Conservation (phyloP, 2,113 vertebrate genomes). For the Rhinopithecus roxellana region DNA sequence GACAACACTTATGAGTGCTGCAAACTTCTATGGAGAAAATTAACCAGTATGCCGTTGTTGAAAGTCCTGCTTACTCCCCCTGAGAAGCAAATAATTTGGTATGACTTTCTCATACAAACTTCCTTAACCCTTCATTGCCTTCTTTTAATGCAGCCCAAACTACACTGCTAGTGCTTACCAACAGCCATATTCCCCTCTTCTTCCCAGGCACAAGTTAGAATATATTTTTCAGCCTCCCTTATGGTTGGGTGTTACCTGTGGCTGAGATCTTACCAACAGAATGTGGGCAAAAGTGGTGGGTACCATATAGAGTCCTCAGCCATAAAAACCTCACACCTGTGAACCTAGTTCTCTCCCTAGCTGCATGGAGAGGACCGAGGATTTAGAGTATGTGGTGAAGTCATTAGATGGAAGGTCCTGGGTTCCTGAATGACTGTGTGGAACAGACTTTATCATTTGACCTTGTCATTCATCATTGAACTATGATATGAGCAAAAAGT, state of each 20-base stretch:
- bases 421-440: background rate
- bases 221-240: background rate
- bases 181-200: background rate
- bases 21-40: conserved; percentile 38
- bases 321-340: background rate
- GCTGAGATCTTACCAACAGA: background rate
- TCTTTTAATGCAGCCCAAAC: background rate
- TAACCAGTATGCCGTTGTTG: background rate
- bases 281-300: background rate
- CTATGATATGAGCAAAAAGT: background rate
- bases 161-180: background rate
- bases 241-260: background rate
- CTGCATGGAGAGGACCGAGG: background rate
- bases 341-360: background rate
- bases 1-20: background rate
- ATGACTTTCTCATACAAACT: background rate
- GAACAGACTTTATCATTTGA: background rate
- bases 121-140: background rate
- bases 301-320: background rate
- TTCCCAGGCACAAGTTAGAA: background rate
- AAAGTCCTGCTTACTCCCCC: background rate
- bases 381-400: background rate
- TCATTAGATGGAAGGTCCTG: background rate
- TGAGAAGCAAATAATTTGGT: background rate
- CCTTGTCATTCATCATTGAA: background rate